These are phyloP conservation scores for Trematomus bernacchii DNA, from an alignment of 2,797 vertebrate species.

Conservation along the genomic window DNA sequence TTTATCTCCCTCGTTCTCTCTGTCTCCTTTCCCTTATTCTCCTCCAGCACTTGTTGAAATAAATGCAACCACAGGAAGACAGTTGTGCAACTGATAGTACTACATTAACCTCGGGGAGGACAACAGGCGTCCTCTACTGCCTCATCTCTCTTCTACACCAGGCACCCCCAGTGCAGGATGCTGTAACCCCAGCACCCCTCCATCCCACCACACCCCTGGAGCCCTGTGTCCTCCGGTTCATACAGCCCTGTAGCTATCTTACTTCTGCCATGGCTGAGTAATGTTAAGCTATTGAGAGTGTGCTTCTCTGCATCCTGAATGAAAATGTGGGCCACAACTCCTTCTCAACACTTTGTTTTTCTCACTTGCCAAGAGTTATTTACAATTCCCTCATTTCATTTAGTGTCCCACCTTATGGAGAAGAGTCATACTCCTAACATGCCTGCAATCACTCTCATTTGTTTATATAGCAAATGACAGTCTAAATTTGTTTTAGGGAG, in stretches of 20 bases:
- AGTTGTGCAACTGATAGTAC: constrained; percentile 56
- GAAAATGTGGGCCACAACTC: constrained; percentile 19
- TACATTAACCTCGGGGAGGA: constrained; percentile 66
- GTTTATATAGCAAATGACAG: constrained; percentile 8
- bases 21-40: constrained; percentile 10
- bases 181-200: constrained; percentile 38
- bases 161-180: constrained; percentile 34
- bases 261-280: constrained; percentile 55
- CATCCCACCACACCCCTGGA: constrained; percentile 42
- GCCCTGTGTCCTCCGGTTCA: constrained; percentile 30
- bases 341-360: constrained; percentile 34
- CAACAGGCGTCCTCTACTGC: constrained; percentile 44
- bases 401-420: constrained; percentile 7
- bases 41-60: constrained; percentile 63
- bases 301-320: constrained; percentile 36
- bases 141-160: constrained; percentile 62
- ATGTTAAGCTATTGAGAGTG: constrained; percentile 30
- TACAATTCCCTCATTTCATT: constrained; percentile 26
- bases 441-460: constrained; percentile 8
- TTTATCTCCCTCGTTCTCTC: constrained; percentile 19
- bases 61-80: constrained; percentile 60
- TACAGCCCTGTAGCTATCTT: constrained; percentile 40
- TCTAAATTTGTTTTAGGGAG: not conserved
- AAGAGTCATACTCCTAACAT: constrained; percentile 8
- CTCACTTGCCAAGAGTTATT: constrained; percentile 31